Conservation (phyloP, 2,113 vertebrate genomes). For the Myiopsitta monachus region DNA sequence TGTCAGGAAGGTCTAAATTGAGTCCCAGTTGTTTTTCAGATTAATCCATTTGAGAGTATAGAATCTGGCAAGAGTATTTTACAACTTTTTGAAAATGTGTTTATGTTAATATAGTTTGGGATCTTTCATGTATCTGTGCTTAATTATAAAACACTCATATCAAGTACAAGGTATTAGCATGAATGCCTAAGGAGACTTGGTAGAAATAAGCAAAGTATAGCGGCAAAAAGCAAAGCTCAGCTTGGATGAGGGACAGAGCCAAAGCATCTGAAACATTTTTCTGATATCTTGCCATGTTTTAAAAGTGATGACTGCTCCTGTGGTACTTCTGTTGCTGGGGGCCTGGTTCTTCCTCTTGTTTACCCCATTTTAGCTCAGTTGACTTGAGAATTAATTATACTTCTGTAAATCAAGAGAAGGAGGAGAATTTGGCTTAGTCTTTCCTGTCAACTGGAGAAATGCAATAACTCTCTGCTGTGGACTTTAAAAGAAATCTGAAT, state of each 20-base stretch:
- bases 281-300: slow-evolving; percentile 52
- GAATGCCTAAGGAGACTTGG: slow-evolving; percentile 33
- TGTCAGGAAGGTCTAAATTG: slow-evolving; percentile 78
- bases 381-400: slow-evolving; percentile 50
- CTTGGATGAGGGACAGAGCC: slow-evolving; percentile 32
- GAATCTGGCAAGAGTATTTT: slow-evolving; percentile 69
- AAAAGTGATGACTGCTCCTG: slow-evolving; percentile 53
- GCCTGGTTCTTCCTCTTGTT: slow-evolving; percentile 36
- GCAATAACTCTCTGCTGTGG: not conserved
- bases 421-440: slow-evolving; percentile 39
- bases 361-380: slow-evolving; percentile 39
- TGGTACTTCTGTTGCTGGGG: not conserved
- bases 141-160: slow-evolving; percentile 65
- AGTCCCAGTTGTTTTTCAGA: slow-evolving; percentile 76
- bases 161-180: slow-evolving; percentile 35
- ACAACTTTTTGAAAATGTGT: slow-evolving; percentile 74
- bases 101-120: slow-evolving; percentile 65
- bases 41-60: slow-evolving; percentile 71
- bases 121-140: slow-evolving; percentile 30
- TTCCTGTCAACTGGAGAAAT: not conserved
- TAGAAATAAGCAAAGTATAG: slow-evolving; percentile 20
- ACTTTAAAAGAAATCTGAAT: not conserved
- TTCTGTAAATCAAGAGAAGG: slow-evolving; percentile 36
- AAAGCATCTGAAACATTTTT: slow-evolving; percentile 44
- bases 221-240: not conserved